Base-by-base conservation (phyloP, 2,888 invertebrate species). In the Boloria euphrosyne region DNA sequence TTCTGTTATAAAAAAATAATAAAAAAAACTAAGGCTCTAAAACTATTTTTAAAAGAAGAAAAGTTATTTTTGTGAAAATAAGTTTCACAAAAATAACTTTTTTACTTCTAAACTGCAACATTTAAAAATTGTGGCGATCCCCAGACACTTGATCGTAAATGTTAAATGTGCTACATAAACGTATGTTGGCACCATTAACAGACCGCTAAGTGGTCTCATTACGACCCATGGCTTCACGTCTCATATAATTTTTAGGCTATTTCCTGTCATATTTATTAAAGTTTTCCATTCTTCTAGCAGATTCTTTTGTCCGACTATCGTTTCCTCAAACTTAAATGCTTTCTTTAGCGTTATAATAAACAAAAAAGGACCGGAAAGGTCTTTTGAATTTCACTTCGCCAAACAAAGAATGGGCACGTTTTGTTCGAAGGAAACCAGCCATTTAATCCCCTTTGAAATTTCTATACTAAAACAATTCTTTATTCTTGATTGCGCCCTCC, bases 401-500 rank as follows among this genome's bases (percentile, higher is more conserved):
- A 43, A 62, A 69, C 65, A 71, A 65, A 62, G 62, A 65, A 65
- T 64, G 57, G 65, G 62, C 62, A 17, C 50, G 70, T 81, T 82
- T 82, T 79, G 78, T 78, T 74, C 69, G 54, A 62, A 71, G 67
- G 73, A 75, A 76, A 71, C 77, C 76, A 76, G 75, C 74, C 76
- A 76, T 78, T 78, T 75, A 80, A 81, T 78, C 76, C 74, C 73
- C 75, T 76, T 74, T 72, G 66, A 69, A 76, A 76, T 75, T 72
- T 72, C 70, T 73, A 64, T 71, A 70, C 66, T 73, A 77, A 79
- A 80, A 78, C 78, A 79, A 77, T 80, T 77, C 76, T 78, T 81
- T 79, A 79, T 76, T 73, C 80, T 69, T 74, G 77, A 73, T 73
- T 70, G 71, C 73, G 68, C 70, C 71, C 55, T 69, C 61, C 70